Base-by-base conservation (phyloP, 2,113 vertebrate genomes). In the Ciconia maguari region DNA sequence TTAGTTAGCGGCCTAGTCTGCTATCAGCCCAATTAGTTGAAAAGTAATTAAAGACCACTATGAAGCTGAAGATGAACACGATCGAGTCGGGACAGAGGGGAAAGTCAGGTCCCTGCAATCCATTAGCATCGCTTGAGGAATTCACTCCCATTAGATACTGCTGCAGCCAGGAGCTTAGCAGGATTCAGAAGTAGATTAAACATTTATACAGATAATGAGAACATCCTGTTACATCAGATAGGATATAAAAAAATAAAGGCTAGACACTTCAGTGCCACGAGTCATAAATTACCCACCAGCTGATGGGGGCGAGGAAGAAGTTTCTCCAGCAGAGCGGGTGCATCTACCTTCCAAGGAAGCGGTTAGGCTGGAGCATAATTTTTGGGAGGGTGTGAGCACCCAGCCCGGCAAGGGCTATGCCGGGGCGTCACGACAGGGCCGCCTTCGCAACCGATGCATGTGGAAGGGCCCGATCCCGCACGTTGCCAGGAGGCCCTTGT, bases 121-220 rank as follows among this genome's bases (percentile, higher is more conserved):
- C n/a, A 83, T 95, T 74, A 94, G 87, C 60, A 54, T 34, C 14
- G 24, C 93, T 95, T 85, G 91, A 96, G 94, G 94, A 96, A 91
- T 91, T 87, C 74, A 62, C 84, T 89, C 41, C 91, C 81, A 85
- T 95, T 71, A 92, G 93, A 51, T 57, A 38, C 41, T 52, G 81
- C 83, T 42, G 80, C 89, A 94, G 95, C 70, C 82, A 75, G 89
- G 74, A 88, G 88, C 93, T 90, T 71, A 83, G 75, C 70, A 83
- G 30, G 91, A 89, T 54, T 87, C 95, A 66, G 62, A 91, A 97
- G 89, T 29, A 79, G 89, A 96, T 97, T 94, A 97, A 97, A 96
- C 93, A 97, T 97, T 94, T 72, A 97, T 97, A 58, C 13, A 86
- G 91, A 85, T 96, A 96, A 97, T 97, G 96, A 96, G 97, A 97